Base-by-base conservation (phyloP, 2,797 vertebrate species). In the Melanotaenia nigrans region DNA sequence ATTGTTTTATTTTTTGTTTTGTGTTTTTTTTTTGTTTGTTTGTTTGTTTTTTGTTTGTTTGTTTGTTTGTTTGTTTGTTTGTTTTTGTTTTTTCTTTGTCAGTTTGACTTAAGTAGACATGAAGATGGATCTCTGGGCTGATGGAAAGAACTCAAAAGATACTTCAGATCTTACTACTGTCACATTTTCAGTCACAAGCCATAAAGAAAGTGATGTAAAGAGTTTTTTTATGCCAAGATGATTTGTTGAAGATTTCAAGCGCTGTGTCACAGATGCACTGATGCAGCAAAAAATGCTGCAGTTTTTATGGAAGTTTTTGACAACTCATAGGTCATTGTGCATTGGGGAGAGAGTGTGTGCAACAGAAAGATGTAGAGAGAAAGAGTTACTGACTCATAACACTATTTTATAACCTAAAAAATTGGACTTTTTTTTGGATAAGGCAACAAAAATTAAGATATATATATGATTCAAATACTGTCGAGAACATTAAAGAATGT, bases 191-290 rank as follows among this genome's bases (percentile, higher is more conserved):
- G 40, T 75, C 63, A 49, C 28, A 54, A 54, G 67, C 53, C 56
- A 54, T 73, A 73, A 79, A 76, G 13, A 79, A 61, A 2, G 2
- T 33, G n/a, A 64, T 61, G 59, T 63, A 35, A 67, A 70, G 62
- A 73, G 28, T 73, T 55, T 73, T 73, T 73, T 55, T 57, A 40
- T 33, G 33, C 62, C 30, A 32, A 67, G 66, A 59, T 67, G 68
- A 78, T 78, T 75, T 65, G 64, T 65, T 53, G 5, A 14, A 16
- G 33, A 53, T 73, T 38, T 69, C 65, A 75, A 66, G 56, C 25
- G 20, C 42, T 40, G 57, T 22, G 32, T 73, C 38, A 40, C 38
- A 14, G 38, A 40, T 40, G 38, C 56, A 69, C 51, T 51, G 65
- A 61, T 28, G 22, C 36, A 20, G 62, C 54, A 2, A 42, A 80